Conservation (phyloP, 2,797 vertebrate species). For the Australoheros facetus region DNA sequence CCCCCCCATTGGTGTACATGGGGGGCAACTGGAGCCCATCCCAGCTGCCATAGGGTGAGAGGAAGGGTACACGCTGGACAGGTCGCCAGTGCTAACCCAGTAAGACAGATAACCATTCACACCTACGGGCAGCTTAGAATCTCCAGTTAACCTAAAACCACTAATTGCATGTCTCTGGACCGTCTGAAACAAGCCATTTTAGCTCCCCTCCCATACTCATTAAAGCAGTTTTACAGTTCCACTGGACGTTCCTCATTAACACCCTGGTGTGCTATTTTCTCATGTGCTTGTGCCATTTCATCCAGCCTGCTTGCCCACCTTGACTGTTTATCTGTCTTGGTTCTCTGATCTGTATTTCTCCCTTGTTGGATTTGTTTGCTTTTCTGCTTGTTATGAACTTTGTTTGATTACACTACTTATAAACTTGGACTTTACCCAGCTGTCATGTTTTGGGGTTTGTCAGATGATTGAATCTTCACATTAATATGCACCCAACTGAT, state of each 20-base stretch:
- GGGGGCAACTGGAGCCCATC: no score
- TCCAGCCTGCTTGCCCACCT: not conserved
- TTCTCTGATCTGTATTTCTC: not conserved
- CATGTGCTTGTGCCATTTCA: not conserved
- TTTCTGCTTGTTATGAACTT: not conserved
- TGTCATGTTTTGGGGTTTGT: not conserved
- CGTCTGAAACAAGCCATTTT: no score
- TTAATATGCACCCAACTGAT: not conserved
- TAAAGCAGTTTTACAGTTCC: not conserved
- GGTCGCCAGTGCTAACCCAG: no score
- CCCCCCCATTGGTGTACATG: no score
- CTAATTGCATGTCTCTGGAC: no score
- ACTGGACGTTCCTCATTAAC: not conserved
- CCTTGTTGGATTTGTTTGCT: not conserved
- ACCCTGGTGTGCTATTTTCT: not conserved
- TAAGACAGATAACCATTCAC: no score
- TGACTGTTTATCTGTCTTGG: not conserved
- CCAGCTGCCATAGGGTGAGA: no score
- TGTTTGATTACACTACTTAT: not conserved
- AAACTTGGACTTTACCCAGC: not conserved
- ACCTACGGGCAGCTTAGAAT: no score
- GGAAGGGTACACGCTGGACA: no score
- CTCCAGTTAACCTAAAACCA: no score
- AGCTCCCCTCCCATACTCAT: no score
- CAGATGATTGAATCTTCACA: not conserved